Evolutionary conservation across 2,888 invertebrate genomes (phyloP), one percentile per base, ranked within the genome.

Genomic region (Hedychridium roseum): DNA sequence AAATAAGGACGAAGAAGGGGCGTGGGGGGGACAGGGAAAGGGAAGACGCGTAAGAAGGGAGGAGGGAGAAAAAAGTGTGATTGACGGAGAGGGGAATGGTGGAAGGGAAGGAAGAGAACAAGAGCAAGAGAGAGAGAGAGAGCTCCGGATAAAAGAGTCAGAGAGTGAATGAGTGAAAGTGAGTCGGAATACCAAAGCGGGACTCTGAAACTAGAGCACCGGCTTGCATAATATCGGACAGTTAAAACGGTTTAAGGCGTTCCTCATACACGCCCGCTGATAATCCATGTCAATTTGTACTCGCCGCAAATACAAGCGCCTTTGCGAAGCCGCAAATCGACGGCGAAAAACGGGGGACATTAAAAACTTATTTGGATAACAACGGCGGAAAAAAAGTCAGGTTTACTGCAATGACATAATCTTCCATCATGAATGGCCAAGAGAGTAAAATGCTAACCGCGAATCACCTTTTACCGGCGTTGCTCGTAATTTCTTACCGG

Each of bases 101-200:
- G 42, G 20, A 50, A 31, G 23, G 43, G 47, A 18, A 39, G 27
- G 52, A 44, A 35, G 28, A 43, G 43, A 35, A 48, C 54, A 48
- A 40, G 18, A 7, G 28, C 14, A 30, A n/a, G 35, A 48, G 43
- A 64, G 64, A 64, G 66, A 66, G 40, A 51, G 34, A 43, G 54
- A 46, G 43, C 31, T 36, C 35, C 39, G 59, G 49, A 71, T 60
- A 70, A 68, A 60, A 57, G 59, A 67, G 57, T 48, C 50, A 50
- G 43, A 57, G 60, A 61, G 68, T 73, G 74, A 74, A 74, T 75
- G 74, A 74, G 74, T 74, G 74, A 74, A 74, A 74, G 74, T 75
- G 70, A 74, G 69, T 60, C 60, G 72, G 66, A 71, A 73, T 73
- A 71, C 66, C 71, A 62, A 67, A 64, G 63, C 64, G 53, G 57